Base-by-base conservation (phyloP, 2,888 invertebrate species). In the Tethea ocularis region DNA sequence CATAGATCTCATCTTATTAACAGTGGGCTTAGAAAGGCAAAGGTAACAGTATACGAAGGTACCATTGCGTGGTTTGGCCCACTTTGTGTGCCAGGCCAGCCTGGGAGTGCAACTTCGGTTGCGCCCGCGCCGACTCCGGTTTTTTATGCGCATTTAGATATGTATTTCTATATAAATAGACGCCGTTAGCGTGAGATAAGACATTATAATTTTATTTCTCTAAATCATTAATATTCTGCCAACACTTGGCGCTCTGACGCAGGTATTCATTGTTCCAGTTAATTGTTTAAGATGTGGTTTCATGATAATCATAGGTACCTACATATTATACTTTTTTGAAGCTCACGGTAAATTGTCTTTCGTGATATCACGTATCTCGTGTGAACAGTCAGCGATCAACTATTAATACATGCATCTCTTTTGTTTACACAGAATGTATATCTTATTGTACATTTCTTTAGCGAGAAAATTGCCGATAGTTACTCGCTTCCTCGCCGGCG, bases 41-140 rank as follows among this genome's bases (percentile, higher is more conserved):
- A 80, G 82, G 86, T 81, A 83, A 88, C 84, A 83, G 82, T 86
- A 84, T 77, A 77, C 67, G 70, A 67, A 73, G 64, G 78, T 74
- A 72, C 66, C 66, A 62, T 70, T 68, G 71, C 80, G 77, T 71
- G 81, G 80, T 81, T 79, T 86, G 89, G 63, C 87, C 89, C 71
- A 88, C 80, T 84, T 88, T 67, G 46, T 67, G 20, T 46, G 41
- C 17, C 46, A 66, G 55, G 61, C 62, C 69, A 66, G 69, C 66
- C 66, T 63, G 77, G 71, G 79, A 74, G 67, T 60, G 71, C 67
- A 66, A 82, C 84, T 79, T 87, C 84, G 84, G 86, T 74, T 74
- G 74, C 63, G 60, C 68, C 71, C 72, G 58, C 56, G 61, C 62
- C 56, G 71, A 69, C 72, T 74, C 76, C 74, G 75, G 77, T 82